Conservation (phyloP, 1,140 invertebrate species). For the Papilio machaon region DNA sequence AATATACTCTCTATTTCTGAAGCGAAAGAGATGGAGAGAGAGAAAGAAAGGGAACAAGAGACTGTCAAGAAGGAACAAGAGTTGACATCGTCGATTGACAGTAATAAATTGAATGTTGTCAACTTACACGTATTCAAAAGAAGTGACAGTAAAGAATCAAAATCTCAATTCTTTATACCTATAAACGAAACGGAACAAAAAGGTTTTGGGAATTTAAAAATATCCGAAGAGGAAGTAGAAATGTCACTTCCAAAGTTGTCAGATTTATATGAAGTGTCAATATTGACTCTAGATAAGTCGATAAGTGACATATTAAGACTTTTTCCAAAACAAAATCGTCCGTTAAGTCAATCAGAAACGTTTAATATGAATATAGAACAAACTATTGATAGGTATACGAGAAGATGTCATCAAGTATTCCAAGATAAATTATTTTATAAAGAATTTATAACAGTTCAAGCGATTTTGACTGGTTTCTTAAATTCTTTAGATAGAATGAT, state of each 20-base stretch:
- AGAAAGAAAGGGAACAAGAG: constrained; percentile 60
- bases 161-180: constrained; percentile 79
- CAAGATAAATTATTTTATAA: constrained; percentile 79
- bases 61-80: constrained; percentile 61
- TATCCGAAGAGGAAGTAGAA: constrained; percentile 70
- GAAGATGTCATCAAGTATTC: constrained; percentile 78
- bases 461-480: constrained; percentile 68
- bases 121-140: constrained; percentile 78
- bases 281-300: constrained; percentile 67
- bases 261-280: constrained; percentile 63
- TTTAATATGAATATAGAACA: constrained; percentile 73
- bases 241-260: constrained; percentile 69
- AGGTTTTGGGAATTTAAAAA: constrained; percentile 70
- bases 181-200: constrained; percentile 71
- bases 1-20: constrained; percentile 64
- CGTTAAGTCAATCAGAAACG: constrained; percentile 78
- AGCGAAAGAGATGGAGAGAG: constrained; percentile 65
- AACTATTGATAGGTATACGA: constrained; percentile 79
- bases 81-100: constrained; percentile 69
- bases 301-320: constrained; percentile 69
- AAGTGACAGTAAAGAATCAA: constrained; percentile 72
- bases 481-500: constrained; percentile 62
- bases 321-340: constrained; percentile 79
- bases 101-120: constrained; percentile 74
- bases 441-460: constrained; percentile 72